These are phyloP conservation scores for Rhabdomys pumilio DNA, from an alignment of 2,797 vertebrate genomes.

Conservation along the genomic window DNA sequence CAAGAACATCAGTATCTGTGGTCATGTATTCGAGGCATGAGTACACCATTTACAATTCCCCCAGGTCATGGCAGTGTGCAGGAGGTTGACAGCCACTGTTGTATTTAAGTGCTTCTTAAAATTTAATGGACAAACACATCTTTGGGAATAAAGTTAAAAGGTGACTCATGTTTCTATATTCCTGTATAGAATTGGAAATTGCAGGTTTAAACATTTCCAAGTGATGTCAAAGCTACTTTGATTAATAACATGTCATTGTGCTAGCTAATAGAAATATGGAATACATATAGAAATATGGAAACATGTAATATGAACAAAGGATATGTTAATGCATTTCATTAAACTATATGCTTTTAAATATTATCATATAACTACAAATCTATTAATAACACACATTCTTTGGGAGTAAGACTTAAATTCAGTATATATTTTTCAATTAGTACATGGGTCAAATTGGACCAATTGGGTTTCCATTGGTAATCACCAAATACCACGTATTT, in stretches of 20 bases:
- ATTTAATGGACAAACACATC: conserved; percentile 25
- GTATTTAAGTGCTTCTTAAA: conserved; percentile 61
- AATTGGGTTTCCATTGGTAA: not conserved
- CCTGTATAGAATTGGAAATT: not conserved
- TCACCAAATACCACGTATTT: not conserved
- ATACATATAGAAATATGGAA: not conserved
- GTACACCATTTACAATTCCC: conserved; percentile 1
- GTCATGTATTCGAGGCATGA: not conserved
- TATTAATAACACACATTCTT: conserved; percentile 16
- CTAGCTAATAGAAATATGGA: not conserved
- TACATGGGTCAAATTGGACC: not conserved
- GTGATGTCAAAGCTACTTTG: not conserved
- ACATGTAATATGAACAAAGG: not conserved
- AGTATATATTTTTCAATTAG: not conserved
- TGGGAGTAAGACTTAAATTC: not conserved
- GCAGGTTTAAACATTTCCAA: not conserved
- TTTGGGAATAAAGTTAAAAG: not conserved
- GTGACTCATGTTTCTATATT: not conserved
- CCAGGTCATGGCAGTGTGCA: not conserved
- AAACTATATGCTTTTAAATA: not conserved
- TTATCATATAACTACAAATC: conserved; percentile 4
- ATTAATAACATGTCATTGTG: not conserved
- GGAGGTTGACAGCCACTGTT: conserved; percentile 11
- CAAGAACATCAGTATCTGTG: conserved; percentile 49
- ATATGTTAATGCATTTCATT: not conserved